These are phyloP conservation scores for Nemopilema nomurai DNA, from an alignment of 30 jellyfish, hydroid and myxozoan species.

Conservation along the genomic window DNA sequence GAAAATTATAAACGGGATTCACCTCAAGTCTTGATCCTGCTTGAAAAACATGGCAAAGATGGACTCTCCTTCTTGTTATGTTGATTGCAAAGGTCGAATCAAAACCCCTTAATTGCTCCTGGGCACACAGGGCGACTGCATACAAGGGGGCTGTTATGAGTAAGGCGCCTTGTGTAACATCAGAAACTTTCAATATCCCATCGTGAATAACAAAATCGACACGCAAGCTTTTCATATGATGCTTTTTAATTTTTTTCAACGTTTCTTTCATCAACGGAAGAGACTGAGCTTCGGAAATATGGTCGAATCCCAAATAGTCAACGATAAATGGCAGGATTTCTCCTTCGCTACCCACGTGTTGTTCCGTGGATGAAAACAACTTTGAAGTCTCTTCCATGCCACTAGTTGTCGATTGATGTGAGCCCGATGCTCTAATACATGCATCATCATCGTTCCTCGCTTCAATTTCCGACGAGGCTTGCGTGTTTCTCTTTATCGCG, in stretches of 20 bases:
- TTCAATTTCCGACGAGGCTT: conserved; percentile 32
- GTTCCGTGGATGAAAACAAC: conserved; percentile 47
- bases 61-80: conserved; percentile 90
- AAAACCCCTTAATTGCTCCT: conserved; percentile 94
- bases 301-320: conserved; percentile 97
- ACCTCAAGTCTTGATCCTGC: conserved; percentile 97
- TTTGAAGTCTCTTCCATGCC: conserved; percentile 63
- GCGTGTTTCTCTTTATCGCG: conserved; percentile 49
- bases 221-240: conserved; percentile 83
- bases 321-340: conserved; percentile 88
- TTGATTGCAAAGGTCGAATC: conserved; percentile 96
- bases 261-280: conserved; percentile 93
- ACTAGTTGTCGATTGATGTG: conserved; percentile 22
- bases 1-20: background rate
- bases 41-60: conserved; percentile 98
- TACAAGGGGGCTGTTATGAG: conserved; percentile 97
- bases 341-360: conserved; percentile 78
- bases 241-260: conserved; percentile 86
- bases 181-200: conserved; percentile 87
- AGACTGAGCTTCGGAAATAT: conserved; percentile 98
- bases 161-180: conserved; percentile 94
- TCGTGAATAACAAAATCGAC: conserved; percentile 90
- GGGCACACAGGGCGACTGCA: conserved; percentile 97
- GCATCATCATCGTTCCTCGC: conserved; percentile 46
- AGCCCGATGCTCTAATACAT: conserved; percentile 16